A percentile compares a stretch with the other conserved stretches of the same genome.
phyloP scores from a whole-genome alignment of 2,888 invertebrate species.

The Toxonevra muliebris region DNA sequence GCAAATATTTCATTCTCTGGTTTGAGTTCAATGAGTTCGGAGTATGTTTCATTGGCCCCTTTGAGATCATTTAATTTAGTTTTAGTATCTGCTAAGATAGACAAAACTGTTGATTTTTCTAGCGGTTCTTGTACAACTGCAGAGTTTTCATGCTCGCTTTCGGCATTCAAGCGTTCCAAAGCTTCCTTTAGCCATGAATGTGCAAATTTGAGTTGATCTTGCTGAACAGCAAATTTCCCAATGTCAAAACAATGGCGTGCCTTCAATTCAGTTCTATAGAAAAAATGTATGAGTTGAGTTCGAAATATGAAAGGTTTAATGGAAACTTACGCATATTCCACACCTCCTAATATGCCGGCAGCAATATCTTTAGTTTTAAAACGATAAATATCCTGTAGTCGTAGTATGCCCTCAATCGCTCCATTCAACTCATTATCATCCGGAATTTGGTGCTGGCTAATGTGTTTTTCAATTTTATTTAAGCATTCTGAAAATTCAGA shows the following conservation, averaged over 20 bases:
- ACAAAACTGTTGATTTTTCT: slow-evolving; percentile 41
- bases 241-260: slow-evolving; percentile 86
- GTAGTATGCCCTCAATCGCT: slow-evolving; percentile 91
- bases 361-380: slow-evolving; percentile 85
- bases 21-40: slow-evolving; percentile 37
- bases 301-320: not conserved
- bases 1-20: slow-evolving; percentile 65
- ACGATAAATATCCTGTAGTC: slow-evolving; percentile 92
- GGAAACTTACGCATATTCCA: slow-evolving; percentile 72
- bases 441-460: slow-evolving; percentile 65
- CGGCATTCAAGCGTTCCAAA: slow-evolving; percentile 32
- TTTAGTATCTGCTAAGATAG: slow-evolving; percentile 44
- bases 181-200: slow-evolving; percentile 83
- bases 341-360: slow-evolving; percentile 81
- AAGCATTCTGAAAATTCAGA: slow-evolving; percentile 43
- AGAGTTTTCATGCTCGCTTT: slow-evolving; percentile 14
- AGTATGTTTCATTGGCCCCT: slow-evolving; percentile 45
- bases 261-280: slow-evolving; percentile 67
- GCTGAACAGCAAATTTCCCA: slow-evolving; percentile 83
- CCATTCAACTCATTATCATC: slow-evolving; percentile 90
- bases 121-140: not conserved
- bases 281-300: not conserved
- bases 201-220: slow-evolving; percentile 86
- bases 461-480: slow-evolving; percentile 41
- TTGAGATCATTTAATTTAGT: slow-evolving; percentile 42